Evolutionary conservation across 2,888 invertebrate genomes (phyloP).

Genomic region (Agriopis leucophaearia): DNA sequence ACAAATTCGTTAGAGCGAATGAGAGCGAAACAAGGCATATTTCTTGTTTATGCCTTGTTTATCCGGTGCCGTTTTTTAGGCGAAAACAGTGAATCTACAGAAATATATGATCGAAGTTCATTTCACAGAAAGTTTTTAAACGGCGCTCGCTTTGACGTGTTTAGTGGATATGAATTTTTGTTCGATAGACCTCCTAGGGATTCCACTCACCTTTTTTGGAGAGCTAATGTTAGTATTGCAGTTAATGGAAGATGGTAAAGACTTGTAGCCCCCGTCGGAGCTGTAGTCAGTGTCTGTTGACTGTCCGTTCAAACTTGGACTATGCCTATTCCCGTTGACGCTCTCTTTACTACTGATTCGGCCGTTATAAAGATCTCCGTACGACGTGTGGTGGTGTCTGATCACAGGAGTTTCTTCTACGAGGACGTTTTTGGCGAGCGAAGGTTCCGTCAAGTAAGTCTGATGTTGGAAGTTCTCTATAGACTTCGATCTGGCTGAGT

Average conservation of each 20-base stretch:
- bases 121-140: slow-evolving; percentile 37
- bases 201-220: slow-evolving; percentile 80
- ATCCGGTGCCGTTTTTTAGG: too few relatives aligned
- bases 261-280: slow-evolving; percentile 84
- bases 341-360: slow-evolving; percentile 79
- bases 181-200: slow-evolving; percentile 80
- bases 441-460: slow-evolving; percentile 63
- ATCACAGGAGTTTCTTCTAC: slow-evolving; percentile 71
- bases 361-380: slow-evolving; percentile 79
- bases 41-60: too few relatives aligned
- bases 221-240: slow-evolving; percentile 64
- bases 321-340: slow-evolving; percentile 75
- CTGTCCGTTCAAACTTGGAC: slow-evolving; percentile 77
- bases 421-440: slow-evolving; percentile 62
- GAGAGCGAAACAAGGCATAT: too few relatives aligned
- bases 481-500: slow-evolving; percentile 77
- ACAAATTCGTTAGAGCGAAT: too few relatives aligned
- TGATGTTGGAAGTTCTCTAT: slow-evolving; percentile 81
- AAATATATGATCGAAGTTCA: too few relatives aligned
- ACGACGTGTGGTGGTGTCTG: slow-evolving; percentile 78
- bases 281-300: slow-evolving; percentile 84
- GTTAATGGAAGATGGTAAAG: slow-evolving; percentile 82
- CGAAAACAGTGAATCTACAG: too few relatives aligned
- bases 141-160: slow-evolving; percentile 79
- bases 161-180: slow-evolving; percentile 79